Conservation (phyloP, 2,113 vertebrate species). For the Pseudolaguvia tuberculata region DNA sequence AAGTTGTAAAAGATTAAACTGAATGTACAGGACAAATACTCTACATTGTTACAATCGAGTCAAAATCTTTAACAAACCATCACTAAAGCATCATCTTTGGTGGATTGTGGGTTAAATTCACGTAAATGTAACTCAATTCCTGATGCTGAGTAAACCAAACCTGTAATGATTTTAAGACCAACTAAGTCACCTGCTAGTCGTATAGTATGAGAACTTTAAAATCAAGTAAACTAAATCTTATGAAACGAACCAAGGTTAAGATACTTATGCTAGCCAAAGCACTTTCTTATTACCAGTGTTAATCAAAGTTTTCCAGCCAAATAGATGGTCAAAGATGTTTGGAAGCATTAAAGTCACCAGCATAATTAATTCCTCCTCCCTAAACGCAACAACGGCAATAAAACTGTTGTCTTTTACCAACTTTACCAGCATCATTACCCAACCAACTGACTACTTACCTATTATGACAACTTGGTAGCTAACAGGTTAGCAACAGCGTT, state of each 20-base stretch:
- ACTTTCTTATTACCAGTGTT: neutral
- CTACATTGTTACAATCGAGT: neutral
- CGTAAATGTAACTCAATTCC: neutral
- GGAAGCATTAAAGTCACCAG: neutral
- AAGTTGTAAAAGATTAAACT: neutral
- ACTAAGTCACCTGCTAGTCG: neutral
- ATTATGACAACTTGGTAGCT: neutral
- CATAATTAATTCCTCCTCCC: neutral
- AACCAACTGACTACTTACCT: neutral
- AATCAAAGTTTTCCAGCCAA: slow-evolving; percentile 20
- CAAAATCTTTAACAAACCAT: neutral
- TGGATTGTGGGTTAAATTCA: neutral
- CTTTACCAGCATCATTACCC: neutral
- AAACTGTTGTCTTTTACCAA: neutral
- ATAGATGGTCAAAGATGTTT: neutral
- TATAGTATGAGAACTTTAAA: neutral
- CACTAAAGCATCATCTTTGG: neutral
- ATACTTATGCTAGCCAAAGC: neutral
- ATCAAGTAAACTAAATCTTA: too few relatives aligned
- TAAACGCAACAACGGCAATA: neutral
- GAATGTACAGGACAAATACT: too few relatives aligned
- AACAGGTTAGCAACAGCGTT: neutral
- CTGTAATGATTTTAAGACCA: neutral
- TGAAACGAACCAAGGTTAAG: neutral
- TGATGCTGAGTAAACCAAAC: neutral